Percentiles rank a stretch among this genome's conserved stretches.
Conservation (phyloP, 2,888 invertebrate genomes). For the Drosophila mayaguana region DNA sequence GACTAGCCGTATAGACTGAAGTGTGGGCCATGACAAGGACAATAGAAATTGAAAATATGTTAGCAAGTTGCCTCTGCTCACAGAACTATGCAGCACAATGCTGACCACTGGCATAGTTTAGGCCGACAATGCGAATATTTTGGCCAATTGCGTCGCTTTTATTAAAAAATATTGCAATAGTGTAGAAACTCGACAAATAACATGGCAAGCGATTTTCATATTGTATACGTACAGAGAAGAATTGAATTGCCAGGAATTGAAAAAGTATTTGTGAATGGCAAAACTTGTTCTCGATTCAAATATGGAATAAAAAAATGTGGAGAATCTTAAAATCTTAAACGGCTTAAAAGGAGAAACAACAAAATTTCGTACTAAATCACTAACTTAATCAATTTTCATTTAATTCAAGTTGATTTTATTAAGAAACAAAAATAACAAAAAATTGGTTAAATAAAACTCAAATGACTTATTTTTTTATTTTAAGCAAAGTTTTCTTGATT, state of each 20-base stretch:
- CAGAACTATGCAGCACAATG: conserved; percentile 57
- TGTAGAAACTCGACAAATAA: conserved; percentile 38
- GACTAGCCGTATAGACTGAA: conserved; percentile 8
- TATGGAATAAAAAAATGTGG: not conserved
- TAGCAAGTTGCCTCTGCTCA: conserved; percentile 21
- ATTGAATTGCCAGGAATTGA: not conserved
- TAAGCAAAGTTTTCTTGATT: not conserved
- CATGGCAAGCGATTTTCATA: conserved; percentile 12
- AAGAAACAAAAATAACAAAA: too few relatives aligned
- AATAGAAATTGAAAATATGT: conserved; percentile 72
- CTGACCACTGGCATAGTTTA: conserved; percentile 43
- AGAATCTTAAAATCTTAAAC: too few relatives aligned
- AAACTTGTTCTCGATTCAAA: not conserved
- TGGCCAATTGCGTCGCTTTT: conserved; percentile 59
- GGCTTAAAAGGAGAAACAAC: too few relatives aligned
- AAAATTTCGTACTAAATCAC: too few relatives aligned
- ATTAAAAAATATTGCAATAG: conserved; percentile 58
- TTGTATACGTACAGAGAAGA: not conserved
- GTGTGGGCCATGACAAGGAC: conserved; percentile 36
- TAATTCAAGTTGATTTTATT: not conserved
- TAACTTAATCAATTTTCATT: too few relatives aligned
- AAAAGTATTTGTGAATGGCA: not conserved
- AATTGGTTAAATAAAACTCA: too few relatives aligned
- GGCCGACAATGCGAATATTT: conserved; percentile 66
- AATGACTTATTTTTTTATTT: too few relatives aligned